Evolutionary conservation across 2,797 vertebrate genomes (phyloP), one percentile per base, ranked within the genome.

Genomic region (Rhinophrynus dorsalis): DNA sequence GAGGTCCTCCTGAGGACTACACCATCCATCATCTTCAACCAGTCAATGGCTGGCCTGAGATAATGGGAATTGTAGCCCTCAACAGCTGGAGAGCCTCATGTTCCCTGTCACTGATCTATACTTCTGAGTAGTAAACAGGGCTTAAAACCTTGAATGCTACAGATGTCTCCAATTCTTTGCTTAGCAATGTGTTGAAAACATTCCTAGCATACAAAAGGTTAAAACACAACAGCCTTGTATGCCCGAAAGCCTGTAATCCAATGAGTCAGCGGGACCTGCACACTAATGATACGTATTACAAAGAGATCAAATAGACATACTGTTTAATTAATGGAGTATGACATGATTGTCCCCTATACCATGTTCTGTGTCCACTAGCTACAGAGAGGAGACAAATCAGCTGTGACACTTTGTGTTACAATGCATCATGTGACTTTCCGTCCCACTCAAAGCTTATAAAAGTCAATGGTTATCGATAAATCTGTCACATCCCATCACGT

Each of bases 401-500:
- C 23, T 29, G 38, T 64, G 68, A 45, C 68, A 71, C 38, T 26
- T 38, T 32, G 29, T 56, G 59, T 44, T 71, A 24, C 44, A n/a
- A 27, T 20, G 33, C 24, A 42, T 64, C 68, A 72, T 12, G 10
- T 64, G 60, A 65, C 44, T 15, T 38, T 7, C 17, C 6, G 27
- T 48, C 32, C 17, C 42, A 38, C 51, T 57, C 21, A 50, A 30
- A 72, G 27, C 20, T 62, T 29, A 47, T 37, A 55, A 29, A 42
- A 63, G 24, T 57, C 50, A 63, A 32, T 32, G 33, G 56, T 57
- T 37, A 72, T 21, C 58, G 68, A 72, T 40, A 29, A 35, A 17
- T 64, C 51, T 63, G 52, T 64, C 68, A 72, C 60, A 64, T 37
- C 52, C 32, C 9, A 64, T 72, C 44, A 37, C 42, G 30, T 10